Conservation (phyloP, 1,140 invertebrate genomes). For the Drosophila mayri region DNA sequence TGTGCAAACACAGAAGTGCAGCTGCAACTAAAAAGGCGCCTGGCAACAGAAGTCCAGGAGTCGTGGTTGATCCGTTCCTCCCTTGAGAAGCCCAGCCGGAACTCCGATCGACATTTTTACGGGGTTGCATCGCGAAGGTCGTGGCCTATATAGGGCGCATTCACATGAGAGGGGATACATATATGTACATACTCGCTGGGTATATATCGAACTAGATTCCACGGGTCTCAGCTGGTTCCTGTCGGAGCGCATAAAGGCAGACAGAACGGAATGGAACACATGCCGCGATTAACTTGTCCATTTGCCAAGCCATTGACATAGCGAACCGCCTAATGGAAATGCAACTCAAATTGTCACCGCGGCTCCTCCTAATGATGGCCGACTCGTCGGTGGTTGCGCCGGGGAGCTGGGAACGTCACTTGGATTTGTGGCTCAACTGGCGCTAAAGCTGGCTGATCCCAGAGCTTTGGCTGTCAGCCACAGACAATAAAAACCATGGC, state of each 20-base stretch:
- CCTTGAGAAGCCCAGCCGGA: constrained; percentile 16
- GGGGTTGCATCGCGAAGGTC: constrained; percentile 59
- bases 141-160: constrained; percentile 21
- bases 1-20: constrained; percentile 23
- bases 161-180: not conserved
- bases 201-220: constrained; percentile 14
- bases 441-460: constrained; percentile 54
- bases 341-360: constrained; percentile 58
- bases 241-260: constrained; percentile 40
- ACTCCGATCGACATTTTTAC: constrained; percentile 11
- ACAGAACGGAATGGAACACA: constrained; percentile 10
- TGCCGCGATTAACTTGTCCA: constrained; percentile 54
- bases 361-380: constrained; percentile 13
- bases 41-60: constrained; percentile 23
- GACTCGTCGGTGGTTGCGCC: constrained; percentile 8
- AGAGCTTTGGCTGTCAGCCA: constrained; percentile 63
- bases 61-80: constrained; percentile 26
- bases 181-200: not conserved
- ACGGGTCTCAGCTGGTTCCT: constrained; percentile 25
- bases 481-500: constrained; percentile 34
- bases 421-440: constrained; percentile 56
- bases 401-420: constrained; percentile 7
- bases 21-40: constrained; percentile 20
- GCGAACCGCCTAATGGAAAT: constrained; percentile 46
- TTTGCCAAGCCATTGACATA: constrained; percentile 45